Base-by-base conservation (phyloP, 2,797 vertebrate genomes). In the Pyrocephalus nanus region DNA sequence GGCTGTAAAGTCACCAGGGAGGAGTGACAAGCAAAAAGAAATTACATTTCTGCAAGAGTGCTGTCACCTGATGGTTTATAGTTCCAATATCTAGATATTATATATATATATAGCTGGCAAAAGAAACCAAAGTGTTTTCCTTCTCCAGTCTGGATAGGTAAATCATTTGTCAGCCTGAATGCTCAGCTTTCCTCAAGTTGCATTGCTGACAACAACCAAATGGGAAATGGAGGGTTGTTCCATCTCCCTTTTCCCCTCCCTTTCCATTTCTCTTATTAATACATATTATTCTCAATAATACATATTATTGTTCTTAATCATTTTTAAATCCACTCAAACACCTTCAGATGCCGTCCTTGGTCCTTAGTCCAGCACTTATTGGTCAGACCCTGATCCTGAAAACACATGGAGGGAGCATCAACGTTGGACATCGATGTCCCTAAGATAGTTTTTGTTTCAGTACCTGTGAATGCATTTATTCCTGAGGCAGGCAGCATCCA, bases 71-170 rank as follows among this genome's bases (percentile, higher is more conserved):
- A 50, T 90, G 42, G 34, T 92, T 93, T 90, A 55, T 81, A 53
- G 84, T 80, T 91, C 51, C 83, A 95, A 90, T 90, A 86, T 51
- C 51, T 13, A 67, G 72, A 75, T 40, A 79, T 73, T 61, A 85
- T 48, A 73, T 29, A 47, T 47, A 47, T 47, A 48, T 55, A 43
- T 43, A 71, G 53, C 34, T 87, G 54, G 58, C 54, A 94, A 88
- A 90, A 71, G 66, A 90, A 85, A 80, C 12, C 29, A 34, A 82
- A 13, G 34, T 26, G 34, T 65, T 53, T 79, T 64, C 17, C 54
- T 75, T 55, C 69, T 80, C 51, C 45, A 67, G 48, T 26, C 42
- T 38, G 26, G 57, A 67, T 19, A 77, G 67, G 57, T 36, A 87
- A 85, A 89, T 50, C 2, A 42, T 91, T 94, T 92, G 42, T 88